Base-by-base conservation (phyloP, 1,140 invertebrate genomes). In the Atta texana region DNA sequence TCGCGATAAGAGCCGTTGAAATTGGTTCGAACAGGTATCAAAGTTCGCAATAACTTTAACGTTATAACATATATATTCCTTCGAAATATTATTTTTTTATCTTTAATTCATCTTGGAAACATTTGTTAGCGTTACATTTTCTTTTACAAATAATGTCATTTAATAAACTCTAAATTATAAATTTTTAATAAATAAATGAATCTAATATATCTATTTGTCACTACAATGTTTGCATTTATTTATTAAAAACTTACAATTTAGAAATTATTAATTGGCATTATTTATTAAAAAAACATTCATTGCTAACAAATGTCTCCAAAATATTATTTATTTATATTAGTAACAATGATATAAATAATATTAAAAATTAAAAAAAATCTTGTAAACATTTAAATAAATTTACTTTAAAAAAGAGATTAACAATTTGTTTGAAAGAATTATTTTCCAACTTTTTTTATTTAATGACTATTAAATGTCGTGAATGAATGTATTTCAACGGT, bases 1-100 rank as follows among this genome's bases (percentile, higher is more conserved):
- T 81, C 64, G 31, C 64, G 69, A 84, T 74, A 82, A 74, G 80
- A 82, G 39, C 55, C 68, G 16, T 44, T 28, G 69, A 51, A 75
- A 84, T 84, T 84, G 80, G 80, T 39, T 84, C 55, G 64, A 49
- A 75, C 39, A 68, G 69, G 51, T 61, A 84, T 75, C 80, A 49
- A 84, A 84, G 69, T 75, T 75, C 55, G 34, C 66, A 74, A 84
- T 74, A 82, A 80, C 49, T 81, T 55, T 69, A 81, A 81, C 39
- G n/a, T 81, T 69, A 14, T n/a, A 71, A 71, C 31, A 81, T 34
- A n/a, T 66, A 64, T 34, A 24, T 28, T 28, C 4, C n/a, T 39
- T 10, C 14, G 24, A n/a, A 55, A 77, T 28, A 1, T 28, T 53
- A 55, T 12, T 5, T 4, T 55, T 74, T 31, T 18, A 44, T 63